Evolutionary conservation across 92 coral and sea anemone genomes (phyloP), one percentile per base, ranked within the genome.

Genomic region (Hydrozoanthus gracilis): DNA sequence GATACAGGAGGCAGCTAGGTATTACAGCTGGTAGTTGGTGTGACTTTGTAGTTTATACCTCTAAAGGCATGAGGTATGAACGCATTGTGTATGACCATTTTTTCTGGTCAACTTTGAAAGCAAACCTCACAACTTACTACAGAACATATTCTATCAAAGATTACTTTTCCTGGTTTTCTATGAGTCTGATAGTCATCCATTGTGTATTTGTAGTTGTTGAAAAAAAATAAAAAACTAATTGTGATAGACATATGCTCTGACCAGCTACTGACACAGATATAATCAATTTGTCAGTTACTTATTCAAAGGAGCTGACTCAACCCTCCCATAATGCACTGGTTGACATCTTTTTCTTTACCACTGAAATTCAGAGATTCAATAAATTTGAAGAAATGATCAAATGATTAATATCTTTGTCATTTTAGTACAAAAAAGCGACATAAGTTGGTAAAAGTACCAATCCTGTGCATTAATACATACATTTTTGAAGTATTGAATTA

Each of bases 1-100:
- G 51, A 79, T 87, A 18, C 86, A 87, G 39, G 82, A n/a, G 86
- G 17, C 90, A 87, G 46, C 8, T 79, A 44, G 90, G 82, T 15
- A 64, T 72, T 7, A 79, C 86, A 8, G 71, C 51, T n/a, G 80
- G 55, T 4, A 15, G 64, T 7, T 87, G 90, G 90, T 94, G 98
- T 71, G 98, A 92, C 73, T 94, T 94, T 87, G 84, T 92, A 47
- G 87, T 92, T 4, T 94, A 92, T 27, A 95, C 95, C 27, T 55
- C 64, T 44, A 73, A 61, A 51, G 95, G 98, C 27, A 73, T 95
- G 90, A 83, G 89, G 56, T 82, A 91, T 87, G 91, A 95, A 75
- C 83, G 98, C 51, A 92, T 92, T 68, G 39, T 27, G 1, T 27
- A 27, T 27, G 39, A 27, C 39, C 39, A 27, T 27, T 27, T 0